Evolutionary conservation across 2,113 vertebrate species (phyloP), one percentile per base, ranked within the genome.

Genomic region (Zootoca vivipara): DNA sequence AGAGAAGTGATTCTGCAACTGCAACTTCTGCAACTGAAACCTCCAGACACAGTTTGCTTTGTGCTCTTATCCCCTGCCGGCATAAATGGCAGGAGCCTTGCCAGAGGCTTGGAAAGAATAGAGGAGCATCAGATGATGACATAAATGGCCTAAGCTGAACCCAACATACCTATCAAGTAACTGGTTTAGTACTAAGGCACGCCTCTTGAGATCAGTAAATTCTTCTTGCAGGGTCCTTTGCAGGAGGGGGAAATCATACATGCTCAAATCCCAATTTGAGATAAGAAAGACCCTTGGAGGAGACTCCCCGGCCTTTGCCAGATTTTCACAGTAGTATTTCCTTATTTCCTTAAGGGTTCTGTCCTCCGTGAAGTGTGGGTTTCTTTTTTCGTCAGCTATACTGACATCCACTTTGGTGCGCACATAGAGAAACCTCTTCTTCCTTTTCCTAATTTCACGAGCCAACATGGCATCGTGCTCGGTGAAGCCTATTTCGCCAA

Each of bases 351-450:
- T 8, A 56, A 93, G 65, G 62, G 87, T 70, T 28, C 33, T 62
- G 9, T 42, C 42, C 46, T 91, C 83, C 33, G n/a, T 80, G 79
- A 78, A 79, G 35, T 52, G 46, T 52, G 46, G 46, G 46, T 52
- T 67, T 10, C 18, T 35, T 28, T 0, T 62, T 58, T 4, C 0
- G 40, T n/a, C 2, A 10, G 12, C 3, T 15, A 95, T 83, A 58
- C 65, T 73, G 5, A 3, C 12, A 78, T 96, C 94, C 56, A 95
- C 92, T 79, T 96, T 95, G 38, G 90, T 92, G 40, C 95, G 93
- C n/a, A 95, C 90, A 89, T 94, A 96, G 88, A 95, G 95, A 83
- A 95, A 96, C 52, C 40, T 92, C 89, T 96, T 95, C 33, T 86
- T 40, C 87, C 89, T 94, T 13, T 83, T 89, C n/a, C 64, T 18